A percentile compares a stretch with the other conserved stretches of the same genome.
phyloP scores from a whole-genome alignment of 2,888 invertebrate species.

The Drosophila anceps region DNA sequence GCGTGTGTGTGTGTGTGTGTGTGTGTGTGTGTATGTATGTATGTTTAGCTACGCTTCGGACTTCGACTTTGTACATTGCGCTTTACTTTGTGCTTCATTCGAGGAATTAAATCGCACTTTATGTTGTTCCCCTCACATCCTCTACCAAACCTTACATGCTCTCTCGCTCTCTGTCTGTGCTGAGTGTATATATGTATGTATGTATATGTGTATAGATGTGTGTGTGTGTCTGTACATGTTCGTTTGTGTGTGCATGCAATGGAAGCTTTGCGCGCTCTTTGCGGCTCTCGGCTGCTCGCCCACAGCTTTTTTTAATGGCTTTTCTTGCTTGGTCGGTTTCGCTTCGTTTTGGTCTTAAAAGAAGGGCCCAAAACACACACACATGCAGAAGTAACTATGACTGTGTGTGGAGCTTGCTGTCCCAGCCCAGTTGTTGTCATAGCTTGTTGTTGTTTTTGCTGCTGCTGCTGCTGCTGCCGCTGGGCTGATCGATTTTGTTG shows the following conservation, averaged over 20 bases:
- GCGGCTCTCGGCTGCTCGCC: slow-evolving; percentile 54
- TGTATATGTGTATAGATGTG: not conserved
- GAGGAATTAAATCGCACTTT: slow-evolving; percentile 79
- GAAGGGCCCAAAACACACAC: slow-evolving; percentile 63
- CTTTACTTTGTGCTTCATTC: slow-evolving; percentile 75
- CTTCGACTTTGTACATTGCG: slow-evolving; percentile 75
- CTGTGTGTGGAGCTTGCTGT: slow-evolving; percentile 33
- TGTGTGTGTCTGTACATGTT: slow-evolving; percentile 10
- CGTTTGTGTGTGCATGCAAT: slow-evolving; percentile 33
- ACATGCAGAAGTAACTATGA: slow-evolving; percentile 10
- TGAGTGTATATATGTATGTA: slow-evolving; percentile 17
- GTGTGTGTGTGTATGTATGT: too few species aligned
- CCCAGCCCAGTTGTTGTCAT: slow-evolving; percentile 64
- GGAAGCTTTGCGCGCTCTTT: slow-evolving; percentile 43
- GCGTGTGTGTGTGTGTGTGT: slow-evolving; percentile 19
- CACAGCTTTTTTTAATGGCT: slow-evolving; percentile 70
- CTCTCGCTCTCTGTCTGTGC: slow-evolving; percentile 35
- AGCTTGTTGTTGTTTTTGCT: slow-evolving; percentile 43
- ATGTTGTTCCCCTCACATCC: slow-evolving; percentile 37
- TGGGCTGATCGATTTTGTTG: slow-evolving; percentile 57
- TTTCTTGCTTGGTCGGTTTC: slow-evolving; percentile 72
- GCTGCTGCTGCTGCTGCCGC: slow-evolving; percentile 41
- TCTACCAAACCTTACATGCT: not conserved
- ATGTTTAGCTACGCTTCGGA: slow-evolving; percentile 47
- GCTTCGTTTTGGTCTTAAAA: slow-evolving; percentile 64